Evolutionary conservation across 2,888 invertebrate genomes (phyloP), one percentile per base, ranked within the genome.

Genomic region (Drosophila picticornis): DNA sequence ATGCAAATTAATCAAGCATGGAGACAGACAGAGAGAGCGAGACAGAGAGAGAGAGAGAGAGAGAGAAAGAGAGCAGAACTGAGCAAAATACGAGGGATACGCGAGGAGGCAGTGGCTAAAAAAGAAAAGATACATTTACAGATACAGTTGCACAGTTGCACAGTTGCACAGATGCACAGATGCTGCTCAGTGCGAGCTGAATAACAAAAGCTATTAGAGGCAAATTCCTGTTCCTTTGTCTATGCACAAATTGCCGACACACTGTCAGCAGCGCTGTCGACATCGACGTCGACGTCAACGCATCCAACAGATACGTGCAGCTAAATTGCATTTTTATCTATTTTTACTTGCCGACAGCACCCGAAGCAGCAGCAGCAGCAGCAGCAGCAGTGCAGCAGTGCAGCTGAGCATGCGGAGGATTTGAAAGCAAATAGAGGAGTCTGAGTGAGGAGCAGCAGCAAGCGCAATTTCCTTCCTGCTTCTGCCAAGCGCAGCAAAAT

Each of bases 311-410:
- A 73, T 68, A 72, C 70, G 60, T 80, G 75, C 71, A 75, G 73
- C 83, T 79, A 88, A 84, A 90, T 88, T 85, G 88, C 88, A 89
- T 83, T 88, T 89, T 85, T 85, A 88, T 88, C 90, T 88, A 88
- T 88, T 88, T 88, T 88, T 90, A 90, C 81, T 83, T 77, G 87
- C 89, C 83, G 84, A 77, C 77, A 38, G 63, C 56, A 55, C n/a
- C n/a, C n/a, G n/a, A n/a, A n/a, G 58, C 51, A 50, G 43, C 51
- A 46, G 67, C 31, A 43, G 52, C 40, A 6, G 60, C 58, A 55
- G 56, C 48, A 51, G n/a, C n/a, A n/a, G n/a, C n/a, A n/a, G n/a
- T n/a, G 50, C 51, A 29, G 68, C 32, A 46, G 7, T 29, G 56
- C 72, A 58, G 79, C 78, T 74, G 79, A 59, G 71, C 73, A 63